These are phyloP conservation scores for Eilema griseolum DNA, from an alignment of 2,888 invertebrate species.

Conservation along the genomic window DNA sequence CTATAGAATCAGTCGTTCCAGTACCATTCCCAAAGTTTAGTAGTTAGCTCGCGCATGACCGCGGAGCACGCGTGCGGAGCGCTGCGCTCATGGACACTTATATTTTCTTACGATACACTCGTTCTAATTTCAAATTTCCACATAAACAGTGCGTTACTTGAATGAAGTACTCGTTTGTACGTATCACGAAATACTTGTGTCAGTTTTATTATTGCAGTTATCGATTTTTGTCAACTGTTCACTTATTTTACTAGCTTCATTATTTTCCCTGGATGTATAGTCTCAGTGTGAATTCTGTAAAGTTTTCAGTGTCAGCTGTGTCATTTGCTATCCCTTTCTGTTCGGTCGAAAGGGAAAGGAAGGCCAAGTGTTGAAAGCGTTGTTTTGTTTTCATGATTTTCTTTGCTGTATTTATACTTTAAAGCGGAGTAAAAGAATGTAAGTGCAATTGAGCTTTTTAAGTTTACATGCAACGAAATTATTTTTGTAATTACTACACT, in stretches of 20 bases:
- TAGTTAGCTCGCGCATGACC: slow-evolving; percentile 76
- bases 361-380: slow-evolving; percentile 70
- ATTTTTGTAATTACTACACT: too few species aligned
- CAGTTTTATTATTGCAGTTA: slow-evolving; percentile 49
- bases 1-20: slow-evolving; percentile 36
- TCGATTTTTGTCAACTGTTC: slow-evolving; percentile 59
- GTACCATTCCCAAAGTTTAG: slow-evolving; percentile 68
- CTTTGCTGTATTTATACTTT: slow-evolving; percentile 67
- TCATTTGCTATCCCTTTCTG: slow-evolving; percentile 73
- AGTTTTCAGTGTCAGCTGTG: slow-evolving; percentile 84
- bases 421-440: slow-evolving; percentile 77
- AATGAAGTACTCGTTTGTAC: slow-evolving; percentile 56
- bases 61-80: slow-evolving; percentile 72
- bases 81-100: slow-evolving; percentile 67
- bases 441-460: slow-evolving; percentile 61
- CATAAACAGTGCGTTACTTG: slow-evolving; percentile 64
- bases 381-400: slow-evolving; percentile 81
- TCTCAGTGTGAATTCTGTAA: slow-evolving; percentile 74
- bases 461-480: slow-evolving; percentile 25
- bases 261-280: slow-evolving; percentile 61
- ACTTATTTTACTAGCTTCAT: slow-evolving; percentile 59
- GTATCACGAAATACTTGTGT: slow-evolving; percentile 56
- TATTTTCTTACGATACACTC: slow-evolving; percentile 73
- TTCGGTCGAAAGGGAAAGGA: slow-evolving; percentile 79
- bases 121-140: slow-evolving; percentile 63